Base-by-base conservation (phyloP, 2,113 vertebrate species). In the Phalacrocorax brasilianus region DNA sequence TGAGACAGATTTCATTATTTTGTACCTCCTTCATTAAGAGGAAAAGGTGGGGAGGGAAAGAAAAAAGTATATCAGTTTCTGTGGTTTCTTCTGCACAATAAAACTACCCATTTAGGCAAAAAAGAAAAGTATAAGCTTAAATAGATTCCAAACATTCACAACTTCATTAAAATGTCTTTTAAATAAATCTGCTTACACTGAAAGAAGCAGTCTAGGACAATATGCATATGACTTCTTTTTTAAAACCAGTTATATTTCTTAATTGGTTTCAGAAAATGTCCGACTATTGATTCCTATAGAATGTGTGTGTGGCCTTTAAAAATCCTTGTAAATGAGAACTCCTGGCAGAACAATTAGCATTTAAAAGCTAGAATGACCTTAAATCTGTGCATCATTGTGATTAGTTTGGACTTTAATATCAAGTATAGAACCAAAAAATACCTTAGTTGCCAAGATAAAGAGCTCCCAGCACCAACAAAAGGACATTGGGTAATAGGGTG, bases 321-420 rank as follows among this genome's bases (percentile, higher is more conserved):
- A 98, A 96, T 92, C 90, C 97, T 94, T 97, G 97, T 97, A 98
- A 98, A 98, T 98, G 97, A 99, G 98, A 98, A 98, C 96, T 98
- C 91, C 98, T 98, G 98, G 98, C 97, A 98, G 98, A 98, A 98
- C 98, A 99, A 99, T 99, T 98, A 98, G 98, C 98, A 98, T 99
- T 98, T 99, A 98, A 97, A 98, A 98, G 97, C 98, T 95, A 97
- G 95, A 96, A 96, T 98, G 98, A 98, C 98, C 98, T 99, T 99
- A 98, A 97, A 97, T 98, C 97, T 98, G 97, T 97, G 97, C 97
- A 98, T 98, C 98, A 97, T 94, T 97, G 97, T 98, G 99, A 98
- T 98, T 98, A 95, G 90, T 97, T 82, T 96, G 94, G 97, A 98
- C 98, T 98, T 97, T 98, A 97, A 95, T 96, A 97, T 96, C 97